Percentiles rank a stretch among this genome's conserved stretches.
Evolutionary conservation across 92 coral and sea anemone species (phyloP).

Genomic region (Epizoanthus fatuus): DNA sequence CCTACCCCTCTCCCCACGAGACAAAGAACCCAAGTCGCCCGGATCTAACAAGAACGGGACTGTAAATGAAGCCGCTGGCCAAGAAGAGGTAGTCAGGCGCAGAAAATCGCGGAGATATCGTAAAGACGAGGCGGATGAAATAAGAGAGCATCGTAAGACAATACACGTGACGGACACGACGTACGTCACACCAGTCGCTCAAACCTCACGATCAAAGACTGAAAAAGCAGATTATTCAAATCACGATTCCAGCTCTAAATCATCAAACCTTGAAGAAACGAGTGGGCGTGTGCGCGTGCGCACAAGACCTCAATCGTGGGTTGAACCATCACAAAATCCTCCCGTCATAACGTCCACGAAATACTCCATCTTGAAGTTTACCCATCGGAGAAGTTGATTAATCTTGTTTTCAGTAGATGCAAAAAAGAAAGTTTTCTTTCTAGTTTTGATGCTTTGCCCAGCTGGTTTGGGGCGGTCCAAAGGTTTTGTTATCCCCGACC

Average conservation of each 20-base stretch:
- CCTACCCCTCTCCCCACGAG: slow-evolving; percentile 33
- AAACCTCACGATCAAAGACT: background rate
- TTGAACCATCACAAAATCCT: slow-evolving; percentile 25
- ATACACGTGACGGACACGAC: slow-evolving; percentile 20
- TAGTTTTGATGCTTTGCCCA: no score
- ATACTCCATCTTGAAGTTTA: slow-evolving; percentile 19
- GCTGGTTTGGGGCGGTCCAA: no score
- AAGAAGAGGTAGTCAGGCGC: slow-evolving; percentile 14
- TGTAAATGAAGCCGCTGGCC: background rate
- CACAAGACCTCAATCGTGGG: slow-evolving; percentile 34
- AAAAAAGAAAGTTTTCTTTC: background rate
- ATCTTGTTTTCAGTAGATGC: background rate
- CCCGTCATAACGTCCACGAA: slow-evolving; percentile 9
- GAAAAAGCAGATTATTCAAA: background rate
- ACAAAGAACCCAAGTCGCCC: slow-evolving; percentile 8
- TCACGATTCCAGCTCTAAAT: background rate
- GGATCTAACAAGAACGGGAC: slow-evolving; percentile 2
- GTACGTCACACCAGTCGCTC: background rate
- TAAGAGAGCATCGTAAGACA: slow-evolving; percentile 26
- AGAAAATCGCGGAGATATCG: slow-evolving; percentile 7
- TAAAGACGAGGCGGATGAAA: slow-evolving; percentile 20
- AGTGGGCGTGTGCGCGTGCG: slow-evolving; percentile 24
- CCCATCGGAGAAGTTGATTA: slow-evolving; percentile 23
- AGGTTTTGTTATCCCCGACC: no score
- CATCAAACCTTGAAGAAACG: slow-evolving; percentile 2